Base-by-base conservation (phyloP, 2,113 vertebrate genomes). In the Notothenia coriiceps region DNA sequence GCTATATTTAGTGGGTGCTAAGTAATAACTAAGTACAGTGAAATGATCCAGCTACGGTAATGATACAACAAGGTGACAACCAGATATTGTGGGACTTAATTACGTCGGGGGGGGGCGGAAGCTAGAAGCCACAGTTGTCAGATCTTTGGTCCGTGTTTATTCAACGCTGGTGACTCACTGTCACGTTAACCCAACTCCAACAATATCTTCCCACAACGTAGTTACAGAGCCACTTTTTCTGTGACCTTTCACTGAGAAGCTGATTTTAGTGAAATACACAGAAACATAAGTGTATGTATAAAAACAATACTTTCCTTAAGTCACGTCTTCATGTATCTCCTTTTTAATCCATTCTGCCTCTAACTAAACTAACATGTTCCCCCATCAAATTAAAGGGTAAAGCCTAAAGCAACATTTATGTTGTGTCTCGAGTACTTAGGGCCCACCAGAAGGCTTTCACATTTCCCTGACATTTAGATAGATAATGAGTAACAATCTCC, bases 1-100 rank as follows among this genome's bases (percentile, higher is more conserved):
- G 91, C 92, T 95, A 94, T 93, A 94, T 93, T 94, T 94, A 94
- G 94, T 84, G 91, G 85, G 83, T 55, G 83, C 93, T 90, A 90
- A 92, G 91, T 95, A 95, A 94, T 94, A 92, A 92, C 88, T 92
- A 92, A 91, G 90, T 88, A 84, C 85, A 88, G 84, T 74, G 87
- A 87, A 91, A 91, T 86, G 91, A 92, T 86, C 86, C 88, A 80
- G 88, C 87, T 72, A 82, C 75, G 77, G 88, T 93, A 94, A 94
- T 94, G 90, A 94, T 91, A 94, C 88, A 84, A 93, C 88, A 88
- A 92, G 86, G 81, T 82, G 92, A 94, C 93, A 90, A 83, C 83
- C 81, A 92, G 92, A 94, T 91, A 91, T 88, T 77, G 88, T 84
- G 91, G 75, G 83, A 82, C 88, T 90, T 94, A 94, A 95, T 95